Evolutionary conservation across 2,888 invertebrate genomes (phyloP), one percentile per base, ranked within the genome.

Genomic region (Drosophila monieri): DNA sequence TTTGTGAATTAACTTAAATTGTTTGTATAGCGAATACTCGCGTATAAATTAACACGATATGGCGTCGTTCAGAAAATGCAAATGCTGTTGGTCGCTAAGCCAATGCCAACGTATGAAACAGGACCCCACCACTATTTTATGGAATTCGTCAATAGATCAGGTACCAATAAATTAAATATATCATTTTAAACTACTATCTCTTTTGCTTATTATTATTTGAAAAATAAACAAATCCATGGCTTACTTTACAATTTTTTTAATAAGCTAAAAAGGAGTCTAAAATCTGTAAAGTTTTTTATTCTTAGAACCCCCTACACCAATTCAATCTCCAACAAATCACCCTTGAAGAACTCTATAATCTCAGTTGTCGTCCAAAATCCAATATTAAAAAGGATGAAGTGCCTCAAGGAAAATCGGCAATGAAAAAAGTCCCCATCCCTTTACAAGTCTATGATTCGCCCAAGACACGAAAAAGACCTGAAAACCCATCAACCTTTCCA

Each of bases 1-100:
- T 46, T 5, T n/a, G 25, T 15, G n/a, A 23, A 18, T 6, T 18
- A 8, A 37, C n/a, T 25, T 3, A 61, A 61, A 61, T 61, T 61
- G 1, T 3, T 47, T 12, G 43, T 32, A 18, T 44, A 32, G 8
- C 8, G 41, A 6, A 30, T n/a, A 30, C 6, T 48, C 44, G 43
- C 43, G 4, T 30, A 56, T 15, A 56, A n/a, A 10, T 10, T 41
- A 3, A 3, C 9, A 18, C 18, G 18, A 8, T 8, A 57, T 59
- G 58, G 6, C 32, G 6, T 14, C 15, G 6, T 57, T 15, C 4
- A n/a, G 3, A 5, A n/a, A 53, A 43, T 4, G 12, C 9, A 44
- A 8, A 2, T 9, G 35, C 10, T 37, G 18, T 21, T 60, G 14
- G n/a, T 27, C 25, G 8, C 27, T 14, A 9, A 4, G 39, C 14